Evolutionary conservation across 2,888 invertebrate genomes (phyloP).

Genomic region (Anarsia innoxiella): DNA sequence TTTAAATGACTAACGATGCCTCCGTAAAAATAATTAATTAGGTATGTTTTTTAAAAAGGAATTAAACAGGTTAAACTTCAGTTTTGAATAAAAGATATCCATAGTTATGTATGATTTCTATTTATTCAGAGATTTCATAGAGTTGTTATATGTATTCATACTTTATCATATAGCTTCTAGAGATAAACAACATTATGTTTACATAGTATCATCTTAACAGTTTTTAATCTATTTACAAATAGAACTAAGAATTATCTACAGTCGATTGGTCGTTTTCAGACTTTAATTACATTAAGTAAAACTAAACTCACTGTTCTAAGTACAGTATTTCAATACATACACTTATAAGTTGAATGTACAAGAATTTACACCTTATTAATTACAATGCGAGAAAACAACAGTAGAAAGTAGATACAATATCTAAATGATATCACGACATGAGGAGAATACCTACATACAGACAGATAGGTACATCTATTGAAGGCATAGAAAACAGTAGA

Average conservation of each 20-base stretch:
- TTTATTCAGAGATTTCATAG: constrained; percentile 59
- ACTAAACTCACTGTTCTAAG: constrained; percentile 40
- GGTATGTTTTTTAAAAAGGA: no score
- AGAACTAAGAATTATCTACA: constrained; percentile 58
- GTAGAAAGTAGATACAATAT: constrained; percentile 18
- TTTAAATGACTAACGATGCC: no score
- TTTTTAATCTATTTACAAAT: constrained; percentile 57
- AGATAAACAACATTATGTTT: constrained; percentile 63
- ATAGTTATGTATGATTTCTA: constrained; percentile 43
- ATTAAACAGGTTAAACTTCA: no score
- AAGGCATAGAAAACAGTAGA: constrained; percentile 31
- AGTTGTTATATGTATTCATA: constrained; percentile 31
- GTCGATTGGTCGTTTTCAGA: constrained; percentile 72
- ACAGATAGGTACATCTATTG: constrained; percentile 1
- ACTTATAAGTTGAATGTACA: constrained; percentile 33
- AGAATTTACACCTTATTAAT: constrained; percentile 34
- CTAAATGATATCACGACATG: constrained; percentile 12
- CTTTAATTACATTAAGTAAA: constrained; percentile 45
- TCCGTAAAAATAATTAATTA: no score
- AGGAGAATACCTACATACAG: constrained; percentile 19
- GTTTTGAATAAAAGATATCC: background rate
- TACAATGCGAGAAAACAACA: constrained; percentile 12
- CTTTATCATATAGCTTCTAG: constrained; percentile 46
- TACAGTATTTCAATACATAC: constrained; percentile 25
- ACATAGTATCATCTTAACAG: constrained; percentile 37